Percentiles rank a stretch among this genome's conserved stretches.
phyloP scores from a whole-genome alignment of 2,113 vertebrate genomes.

The Campylomormyrus tamandua region DNA sequence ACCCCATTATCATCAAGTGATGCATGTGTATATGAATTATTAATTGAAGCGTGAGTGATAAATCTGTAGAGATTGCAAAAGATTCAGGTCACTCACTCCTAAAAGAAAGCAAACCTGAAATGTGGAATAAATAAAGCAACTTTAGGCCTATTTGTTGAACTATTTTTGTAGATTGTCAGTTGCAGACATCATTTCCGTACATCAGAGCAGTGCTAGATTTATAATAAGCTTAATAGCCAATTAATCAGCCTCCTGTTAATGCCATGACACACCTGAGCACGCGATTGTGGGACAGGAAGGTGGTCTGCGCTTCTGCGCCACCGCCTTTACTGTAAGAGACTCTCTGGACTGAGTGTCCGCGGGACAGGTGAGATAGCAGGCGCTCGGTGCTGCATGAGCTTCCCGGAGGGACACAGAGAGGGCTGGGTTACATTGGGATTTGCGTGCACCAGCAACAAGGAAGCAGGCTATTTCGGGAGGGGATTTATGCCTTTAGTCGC shows the following conservation, averaged over 20 bases:
- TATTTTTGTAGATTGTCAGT: not conserved
- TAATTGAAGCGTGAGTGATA: not conserved
- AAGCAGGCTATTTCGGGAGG: slow-evolving; percentile 55
- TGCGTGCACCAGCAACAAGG: slow-evolving; percentile 57
- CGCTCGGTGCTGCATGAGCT: slow-evolving; percentile 4
- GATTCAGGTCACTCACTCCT: not conserved
- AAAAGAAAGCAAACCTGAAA: not conserved
- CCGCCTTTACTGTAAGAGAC: slow-evolving; percentile 25
- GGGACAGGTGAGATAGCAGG: slow-evolving; percentile 6
- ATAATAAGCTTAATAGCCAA: not conserved
- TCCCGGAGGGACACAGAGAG: not conserved
- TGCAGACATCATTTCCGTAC: not conserved
- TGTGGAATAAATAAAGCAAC: not conserved
- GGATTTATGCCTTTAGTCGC: slow-evolving; percentile 63
- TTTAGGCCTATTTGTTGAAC: not conserved
- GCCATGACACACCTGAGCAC: not conserved
- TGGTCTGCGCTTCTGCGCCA: not conserved
- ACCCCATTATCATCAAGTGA: not conserved
- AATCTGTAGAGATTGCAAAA: not conserved
- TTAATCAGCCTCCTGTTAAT: not conserved
- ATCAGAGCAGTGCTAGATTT: not conserved
- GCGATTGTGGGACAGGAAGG: not conserved
- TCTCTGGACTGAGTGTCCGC: slow-evolving; percentile 32
- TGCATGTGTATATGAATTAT: not conserved
- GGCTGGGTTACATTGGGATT: slow-evolving; percentile 55